A percentile compares a stretch with the other conserved stretches of the same genome.
Evolutionary conservation across 2,113 vertebrate genomes (phyloP).

Genomic region (Vulpes vulpes): DNA sequence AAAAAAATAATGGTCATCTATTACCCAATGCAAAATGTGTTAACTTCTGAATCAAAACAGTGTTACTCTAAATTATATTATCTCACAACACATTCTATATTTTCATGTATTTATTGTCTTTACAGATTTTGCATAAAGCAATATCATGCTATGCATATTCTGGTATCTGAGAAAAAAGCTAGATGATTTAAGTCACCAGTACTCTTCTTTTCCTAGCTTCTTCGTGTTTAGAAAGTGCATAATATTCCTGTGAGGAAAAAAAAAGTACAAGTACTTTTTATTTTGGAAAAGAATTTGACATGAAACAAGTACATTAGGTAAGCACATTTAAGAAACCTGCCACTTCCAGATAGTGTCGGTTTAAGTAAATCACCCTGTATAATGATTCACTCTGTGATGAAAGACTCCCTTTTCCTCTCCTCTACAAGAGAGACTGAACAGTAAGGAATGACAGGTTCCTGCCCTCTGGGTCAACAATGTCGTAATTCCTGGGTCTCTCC

Average conservation of each 20-base stretch:
- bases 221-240: not conserved
- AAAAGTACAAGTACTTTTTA: constrained; percentile 2
- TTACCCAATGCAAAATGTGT: not conserved
- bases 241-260: not conserved
- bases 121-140: constrained; percentile 10
- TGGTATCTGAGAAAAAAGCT: not conserved
- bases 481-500: not conserved
- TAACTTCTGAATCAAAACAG: not conserved
- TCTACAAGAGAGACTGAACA: not conserved
- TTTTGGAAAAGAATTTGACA: constrained; percentile 53
- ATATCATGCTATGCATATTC: not conserved
- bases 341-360: not conserved
- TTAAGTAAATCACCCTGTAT: not conserved
- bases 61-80: constrained; percentile 16
- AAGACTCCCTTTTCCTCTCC: not conserved
- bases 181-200: not conserved
- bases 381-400: not conserved
- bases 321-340: not conserved
- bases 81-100: not conserved
- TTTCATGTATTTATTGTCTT: constrained; percentile 1
- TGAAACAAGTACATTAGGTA: not conserved
- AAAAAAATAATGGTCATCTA: not conserved
- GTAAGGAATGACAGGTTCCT: not conserved
- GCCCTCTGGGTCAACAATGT: not conserved
- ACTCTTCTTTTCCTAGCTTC: not conserved